Conservation (phyloP, 2,888 invertebrate species). For the Odontothrips loti region DNA sequence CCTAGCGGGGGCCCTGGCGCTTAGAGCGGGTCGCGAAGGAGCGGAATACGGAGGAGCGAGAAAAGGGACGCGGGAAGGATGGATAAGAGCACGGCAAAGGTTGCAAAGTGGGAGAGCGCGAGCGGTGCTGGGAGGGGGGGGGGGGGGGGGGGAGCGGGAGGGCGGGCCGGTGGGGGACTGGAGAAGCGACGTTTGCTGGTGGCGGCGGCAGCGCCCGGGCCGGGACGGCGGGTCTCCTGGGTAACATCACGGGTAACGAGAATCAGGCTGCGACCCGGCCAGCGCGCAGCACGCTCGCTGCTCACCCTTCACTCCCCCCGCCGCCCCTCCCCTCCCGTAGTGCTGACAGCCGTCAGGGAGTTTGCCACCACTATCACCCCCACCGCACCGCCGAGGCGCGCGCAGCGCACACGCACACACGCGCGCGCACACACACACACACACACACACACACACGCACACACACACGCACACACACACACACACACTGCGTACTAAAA, state of each 20-base stretch:
- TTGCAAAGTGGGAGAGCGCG: no score
- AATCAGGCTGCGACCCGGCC: not conserved
- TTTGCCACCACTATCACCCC: not conserved
- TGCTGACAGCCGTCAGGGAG: conserved; percentile 17
- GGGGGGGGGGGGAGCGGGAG: not conserved
- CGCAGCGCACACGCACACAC: no score
- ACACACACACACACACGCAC: no score
- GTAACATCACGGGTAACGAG: conserved; percentile 24
- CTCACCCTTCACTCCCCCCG: not conserved
- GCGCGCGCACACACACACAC: no score
- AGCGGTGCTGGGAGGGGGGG: no score
- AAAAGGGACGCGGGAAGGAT: not conserved
- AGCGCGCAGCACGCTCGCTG: not conserved
- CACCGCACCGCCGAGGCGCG: no score
- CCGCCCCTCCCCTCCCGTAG: not conserved
- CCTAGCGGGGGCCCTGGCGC: not conserved
- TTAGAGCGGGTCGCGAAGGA: not conserved
- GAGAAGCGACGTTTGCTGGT: conserved; percentile 13
- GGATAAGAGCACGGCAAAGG: not conserved
- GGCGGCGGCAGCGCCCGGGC: not conserved
- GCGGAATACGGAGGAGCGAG: not conserved
- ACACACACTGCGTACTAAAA: not conserved
- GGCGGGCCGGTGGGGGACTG: not conserved
- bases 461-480: no score
- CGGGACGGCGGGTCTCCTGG: conserved; percentile 2